Evolutionary conservation across 2,797 vertebrate species (phyloP).

Genomic region (Balearica regulorum): DNA sequence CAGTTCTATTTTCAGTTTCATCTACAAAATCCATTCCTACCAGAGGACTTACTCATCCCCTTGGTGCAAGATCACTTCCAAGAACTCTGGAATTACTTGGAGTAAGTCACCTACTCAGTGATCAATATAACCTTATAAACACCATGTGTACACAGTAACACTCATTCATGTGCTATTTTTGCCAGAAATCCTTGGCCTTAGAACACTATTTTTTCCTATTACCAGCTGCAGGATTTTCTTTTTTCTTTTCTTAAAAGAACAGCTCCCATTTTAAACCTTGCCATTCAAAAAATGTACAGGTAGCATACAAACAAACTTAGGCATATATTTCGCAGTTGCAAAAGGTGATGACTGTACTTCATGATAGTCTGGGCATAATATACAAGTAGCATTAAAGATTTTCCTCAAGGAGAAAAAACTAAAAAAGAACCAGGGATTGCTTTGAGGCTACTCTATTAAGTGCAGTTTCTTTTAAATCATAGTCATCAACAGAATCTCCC

Average conservation of each 20-base stretch:
- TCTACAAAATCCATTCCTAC: background rate
- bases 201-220: background rate
- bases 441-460: conserved; percentile 1
- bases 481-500: background rate
- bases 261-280: background rate
- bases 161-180: background rate
- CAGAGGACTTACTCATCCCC: background rate
- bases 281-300: background rate
- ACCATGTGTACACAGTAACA: background rate
- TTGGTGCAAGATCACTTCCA: background rate
- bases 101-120: background rate
- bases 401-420: background rate
- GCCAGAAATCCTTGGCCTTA: background rate
- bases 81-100: background rate
- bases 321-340: background rate
- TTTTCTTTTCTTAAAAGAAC: background rate
- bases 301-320: background rate
- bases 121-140: background rate
- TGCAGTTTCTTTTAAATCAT: background rate
- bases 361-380: background rate
- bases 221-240: background rate
- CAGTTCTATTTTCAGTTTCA: background rate
- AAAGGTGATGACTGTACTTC: background rate
- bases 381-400: background rate
- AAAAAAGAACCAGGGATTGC: background rate